Conservation (phyloP, 2,797 vertebrate genomes). For the Brachymystax lenok region DNA sequence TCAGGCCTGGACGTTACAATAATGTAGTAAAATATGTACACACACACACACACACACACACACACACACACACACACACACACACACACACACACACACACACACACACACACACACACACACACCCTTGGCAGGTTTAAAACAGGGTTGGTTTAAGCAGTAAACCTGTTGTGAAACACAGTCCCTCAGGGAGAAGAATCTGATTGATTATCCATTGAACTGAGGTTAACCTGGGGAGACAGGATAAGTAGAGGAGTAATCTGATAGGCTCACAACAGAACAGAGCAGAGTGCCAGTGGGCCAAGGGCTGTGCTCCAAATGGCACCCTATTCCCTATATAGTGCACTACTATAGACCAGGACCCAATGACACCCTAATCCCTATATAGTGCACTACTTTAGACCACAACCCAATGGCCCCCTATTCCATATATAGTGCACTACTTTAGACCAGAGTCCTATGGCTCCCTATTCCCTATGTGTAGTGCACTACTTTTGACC, state of each 20-base stretch:
- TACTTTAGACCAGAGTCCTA: background rate
- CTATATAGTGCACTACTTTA: too few species aligned
- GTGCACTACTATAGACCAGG: too few species aligned
- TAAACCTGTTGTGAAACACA: slow-evolving; percentile 38
- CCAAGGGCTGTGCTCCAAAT: background rate
- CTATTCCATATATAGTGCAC: background rate
- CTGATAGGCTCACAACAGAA: slow-evolving; percentile 44
- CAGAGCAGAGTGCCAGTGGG: slow-evolving; percentile 31
- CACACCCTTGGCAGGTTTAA: background rate
- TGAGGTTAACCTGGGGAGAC: slow-evolving; percentile 38
- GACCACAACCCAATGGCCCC: too few species aligned
- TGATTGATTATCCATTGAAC: slow-evolving; percentile 52
- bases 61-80: background rate
- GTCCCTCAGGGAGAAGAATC: slow-evolving; percentile 41
- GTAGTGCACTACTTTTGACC: background rate
- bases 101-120: background rate
- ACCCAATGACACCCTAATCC: too few species aligned
- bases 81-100: background rate
- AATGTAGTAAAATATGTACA: too few species aligned
- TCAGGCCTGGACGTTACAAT: too few species aligned
- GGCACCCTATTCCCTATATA: background rate
- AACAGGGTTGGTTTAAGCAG: slow-evolving; percentile 2
- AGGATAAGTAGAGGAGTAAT: slow-evolving; percentile 54
- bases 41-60: background rate
- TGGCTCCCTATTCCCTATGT: background rate